These are phyloP conservation scores for Accipiter cooperii DNA, from an alignment of 2,113 vertebrate species.

Conservation along the genomic window DNA sequence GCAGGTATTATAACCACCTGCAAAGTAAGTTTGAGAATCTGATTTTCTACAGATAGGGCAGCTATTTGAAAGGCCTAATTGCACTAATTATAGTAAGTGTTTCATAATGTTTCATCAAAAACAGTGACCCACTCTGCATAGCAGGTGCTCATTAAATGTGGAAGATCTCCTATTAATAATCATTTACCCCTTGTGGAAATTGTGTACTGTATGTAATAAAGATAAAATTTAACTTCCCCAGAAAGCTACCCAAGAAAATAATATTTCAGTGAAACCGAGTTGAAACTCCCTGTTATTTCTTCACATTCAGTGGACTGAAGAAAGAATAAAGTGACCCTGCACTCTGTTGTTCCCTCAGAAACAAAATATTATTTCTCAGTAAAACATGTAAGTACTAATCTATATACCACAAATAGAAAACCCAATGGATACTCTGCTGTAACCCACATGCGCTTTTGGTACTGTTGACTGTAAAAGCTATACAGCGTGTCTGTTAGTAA, in stretches of 20 bases:
- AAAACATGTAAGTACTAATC: neutral
- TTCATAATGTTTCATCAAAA: constrained; percentile 56
- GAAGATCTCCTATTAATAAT: constrained; percentile 55
- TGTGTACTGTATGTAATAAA: neutral
- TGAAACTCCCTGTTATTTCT: neutral
- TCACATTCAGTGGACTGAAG: neutral
- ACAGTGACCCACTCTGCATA: constrained; percentile 25
- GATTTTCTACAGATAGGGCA: constrained; percentile 24
- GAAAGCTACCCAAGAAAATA: neutral
- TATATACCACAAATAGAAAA: neutral
- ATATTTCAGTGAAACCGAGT: neutral
- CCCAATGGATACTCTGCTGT: neutral
- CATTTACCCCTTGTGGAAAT: constrained; percentile 1
- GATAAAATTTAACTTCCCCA: neutral
- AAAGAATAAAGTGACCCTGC: neutral
- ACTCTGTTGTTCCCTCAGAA: neutral
- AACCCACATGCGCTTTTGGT: neutral
- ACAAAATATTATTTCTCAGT: neutral
- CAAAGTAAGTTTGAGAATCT: constrained; percentile 36
- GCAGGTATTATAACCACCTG: constrained; percentile 19
- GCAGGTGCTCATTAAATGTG: constrained; percentile 53
- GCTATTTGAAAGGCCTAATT: constrained; percentile 43
- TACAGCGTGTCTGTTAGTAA: rapidly evolving
- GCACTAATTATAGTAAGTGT: constrained; percentile 55
- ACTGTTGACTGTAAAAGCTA: neutral